Percentiles rank a stretch among this genome's conserved stretches.
Conservation (phyloP, 2,797 vertebrate genomes). For the Clarias fuscus region DNA sequence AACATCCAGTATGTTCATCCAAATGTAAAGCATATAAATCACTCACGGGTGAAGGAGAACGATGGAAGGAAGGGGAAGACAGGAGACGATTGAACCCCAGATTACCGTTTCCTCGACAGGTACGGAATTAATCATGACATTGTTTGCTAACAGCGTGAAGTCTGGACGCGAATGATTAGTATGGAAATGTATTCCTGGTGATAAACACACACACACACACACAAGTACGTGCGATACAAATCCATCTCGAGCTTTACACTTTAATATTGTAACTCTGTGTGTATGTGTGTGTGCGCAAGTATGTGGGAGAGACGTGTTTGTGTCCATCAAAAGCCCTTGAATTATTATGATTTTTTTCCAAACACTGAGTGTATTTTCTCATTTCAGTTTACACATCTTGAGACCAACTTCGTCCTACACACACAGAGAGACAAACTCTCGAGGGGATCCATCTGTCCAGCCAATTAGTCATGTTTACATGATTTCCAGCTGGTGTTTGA, state of each 20-base stretch:
- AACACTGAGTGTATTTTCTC: neutral
- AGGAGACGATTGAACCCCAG: slow-evolving; percentile 14
- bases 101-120: slow-evolving; percentile 32
- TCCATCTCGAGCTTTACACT: neutral
- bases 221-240: neutral
- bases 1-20: neutral
- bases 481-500: slow-evolving; percentile 53
- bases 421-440: neutral
- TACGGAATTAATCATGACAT: slow-evolving; percentile 40
- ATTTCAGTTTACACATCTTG: neutral
- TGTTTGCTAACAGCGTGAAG: slow-evolving; percentile 40
- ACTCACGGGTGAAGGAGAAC: slow-evolving; percentile 13
- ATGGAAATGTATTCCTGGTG: slow-evolving; percentile 36
- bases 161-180: slow-evolving; percentile 23
- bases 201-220: neutral
- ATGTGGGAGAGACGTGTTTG: neutral
- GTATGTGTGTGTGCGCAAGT: slow-evolving; percentile 3
- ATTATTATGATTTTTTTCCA: neutral
- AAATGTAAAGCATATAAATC: slow-evolving; percentile 6
- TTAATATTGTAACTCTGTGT: neutral
- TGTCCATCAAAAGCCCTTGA: neutral
- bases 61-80: neutral
- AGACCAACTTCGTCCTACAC: neutral
- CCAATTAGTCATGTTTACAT: slow-evolving; percentile 57
- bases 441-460: slow-evolving; percentile 37